Base-by-base conservation (phyloP, 2,888 invertebrate species). In the Carterocephalus palaemon region DNA sequence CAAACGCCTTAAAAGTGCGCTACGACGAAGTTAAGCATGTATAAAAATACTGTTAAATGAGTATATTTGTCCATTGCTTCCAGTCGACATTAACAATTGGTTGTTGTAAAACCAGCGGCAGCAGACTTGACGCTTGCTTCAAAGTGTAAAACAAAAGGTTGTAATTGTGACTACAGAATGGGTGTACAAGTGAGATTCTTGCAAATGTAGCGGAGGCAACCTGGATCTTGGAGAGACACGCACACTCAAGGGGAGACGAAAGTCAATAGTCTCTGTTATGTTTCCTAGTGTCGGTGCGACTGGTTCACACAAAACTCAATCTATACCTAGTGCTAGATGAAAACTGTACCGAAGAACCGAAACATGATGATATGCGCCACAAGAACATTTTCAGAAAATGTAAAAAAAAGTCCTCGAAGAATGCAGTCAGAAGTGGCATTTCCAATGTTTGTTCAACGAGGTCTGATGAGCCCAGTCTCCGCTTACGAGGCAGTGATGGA, bases 401-500 rank as follows among this genome's bases (percentile, higher is more conserved):
- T 9, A 70, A 65, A 47, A 67, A 59, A 64, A 53, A 17, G 22
- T 24, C n/a, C n/a, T 10, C 8, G 16, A 23, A 29, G 8, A 29
- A 29, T 17, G 20, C 15, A 28, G n/a, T 15, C 16, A 12, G 9
- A 17, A 17, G 12, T 23, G 24, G 37, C 24, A 37, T 23, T 31
- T 26, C 33, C 42, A 37, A 31, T 31, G 23, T 45, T 45, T 45
- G 29, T 43, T 45, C 36, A 48, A 36, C 41, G 38, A 37, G 23
- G 39, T 46, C 38, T 29, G 46, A 43, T 37, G 45, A 47, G 48
- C 43, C 48, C 48, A 48, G 46, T 54, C 43, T 53, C 52, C 46
- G 42, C 46, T 55, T 56, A 52, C 53, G 23, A 48, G 49, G 42
- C 38, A 53, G 54, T 62, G 65, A 66, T 64, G 64, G 62, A 59